phyloP scores from a whole-genome alignment of 2,888 invertebrate genomes.

The Trissolcus japonicus region DNA sequence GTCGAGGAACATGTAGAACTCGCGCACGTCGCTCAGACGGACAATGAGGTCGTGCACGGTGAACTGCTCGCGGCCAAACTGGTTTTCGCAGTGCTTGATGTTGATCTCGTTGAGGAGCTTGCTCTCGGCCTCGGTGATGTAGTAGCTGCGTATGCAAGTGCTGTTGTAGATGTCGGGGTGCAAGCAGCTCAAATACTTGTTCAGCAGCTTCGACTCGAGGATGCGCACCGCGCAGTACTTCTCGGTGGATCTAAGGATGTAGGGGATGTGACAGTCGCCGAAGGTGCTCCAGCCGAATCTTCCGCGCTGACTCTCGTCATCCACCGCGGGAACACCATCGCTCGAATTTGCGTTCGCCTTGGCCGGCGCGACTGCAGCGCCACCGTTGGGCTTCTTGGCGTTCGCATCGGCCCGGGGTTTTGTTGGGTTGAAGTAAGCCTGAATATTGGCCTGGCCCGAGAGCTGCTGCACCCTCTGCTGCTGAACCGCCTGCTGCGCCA shows the following conservation, averaged over 20 bases:
- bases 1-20: constrained; percentile 93
- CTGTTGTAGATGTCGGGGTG: constrained; percentile 94
- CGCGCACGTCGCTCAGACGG: constrained; percentile 89
- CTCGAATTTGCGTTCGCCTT: constrained; percentile 17
- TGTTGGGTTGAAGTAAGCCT: constrained; percentile 71
- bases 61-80: constrained; percentile 92
- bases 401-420: constrained; percentile 29
- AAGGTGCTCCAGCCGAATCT: constrained; percentile 95
- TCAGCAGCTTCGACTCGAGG: constrained; percentile 92
- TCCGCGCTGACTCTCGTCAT: constrained; percentile 87
- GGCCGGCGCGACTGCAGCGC: constrained; percentile 13
- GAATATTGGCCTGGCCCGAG: constrained; percentile 70
- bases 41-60: constrained; percentile 94
- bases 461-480: constrained; percentile 50
- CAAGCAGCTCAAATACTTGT: constrained; percentile 91
- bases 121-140: constrained; percentile 93
- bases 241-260: constrained; percentile 88
- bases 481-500: constrained; percentile 65
- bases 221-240: constrained; percentile 96
- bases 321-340: constrained; percentile 73
- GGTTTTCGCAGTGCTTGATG: constrained; percentile 91
- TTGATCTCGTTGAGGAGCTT: constrained; percentile 95
- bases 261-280: constrained; percentile 91
- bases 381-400: constrained; percentile 34
- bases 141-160: constrained; percentile 94